A percentile compares a stretch with the other conserved stretches of the same genome.
Evolutionary conservation across 2,888 invertebrate genomes (phyloP).

Genomic region (Thera obeliscata): DNA sequence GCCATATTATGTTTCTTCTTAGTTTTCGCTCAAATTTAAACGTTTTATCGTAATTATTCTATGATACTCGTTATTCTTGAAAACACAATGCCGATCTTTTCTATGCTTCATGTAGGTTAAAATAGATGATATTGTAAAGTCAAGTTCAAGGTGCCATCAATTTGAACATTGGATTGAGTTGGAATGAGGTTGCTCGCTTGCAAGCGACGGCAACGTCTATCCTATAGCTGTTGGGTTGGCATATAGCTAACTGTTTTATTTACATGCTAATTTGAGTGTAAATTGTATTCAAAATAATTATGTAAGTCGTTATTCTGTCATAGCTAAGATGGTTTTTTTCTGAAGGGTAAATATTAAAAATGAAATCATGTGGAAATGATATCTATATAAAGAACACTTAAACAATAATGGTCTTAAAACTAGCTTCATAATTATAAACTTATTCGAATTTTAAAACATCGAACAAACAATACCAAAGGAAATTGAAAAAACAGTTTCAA

Average conservation of each 20-base stretch:
- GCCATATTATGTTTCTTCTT: no score
- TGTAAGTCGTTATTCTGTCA: neutral
- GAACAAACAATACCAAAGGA: neutral
- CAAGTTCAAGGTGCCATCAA: constrained; percentile 44
- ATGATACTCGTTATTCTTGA: neutral
- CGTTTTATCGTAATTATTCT: no score
- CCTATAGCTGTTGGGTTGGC: constrained; percentile 28
- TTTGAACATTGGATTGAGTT: constrained; percentile 30
- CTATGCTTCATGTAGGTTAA: neutral
- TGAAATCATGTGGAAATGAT: no score
- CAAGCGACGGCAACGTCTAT: constrained; percentile 35
- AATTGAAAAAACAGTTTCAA: neutral
- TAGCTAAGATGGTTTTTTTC: neutral
- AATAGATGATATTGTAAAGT: constrained; percentile 27
- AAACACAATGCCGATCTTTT: neutral
- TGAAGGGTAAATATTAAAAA: neutral
- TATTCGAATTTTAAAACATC: no score
- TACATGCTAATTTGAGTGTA: constrained; percentile 4
- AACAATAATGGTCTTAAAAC: no score
- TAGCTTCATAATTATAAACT: no score
- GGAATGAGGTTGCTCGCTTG: constrained; percentile 34
- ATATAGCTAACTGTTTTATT: constrained; percentile 8
- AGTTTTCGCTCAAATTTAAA: neutral
- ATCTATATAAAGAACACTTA: no score
- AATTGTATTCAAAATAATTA: neutral